Percentiles rank a stretch among this genome's conserved stretches.
These are phyloP conservation scores for Cenopis cana DNA, from an alignment of 2,888 invertebrate species.

Conservation along the genomic window DNA sequence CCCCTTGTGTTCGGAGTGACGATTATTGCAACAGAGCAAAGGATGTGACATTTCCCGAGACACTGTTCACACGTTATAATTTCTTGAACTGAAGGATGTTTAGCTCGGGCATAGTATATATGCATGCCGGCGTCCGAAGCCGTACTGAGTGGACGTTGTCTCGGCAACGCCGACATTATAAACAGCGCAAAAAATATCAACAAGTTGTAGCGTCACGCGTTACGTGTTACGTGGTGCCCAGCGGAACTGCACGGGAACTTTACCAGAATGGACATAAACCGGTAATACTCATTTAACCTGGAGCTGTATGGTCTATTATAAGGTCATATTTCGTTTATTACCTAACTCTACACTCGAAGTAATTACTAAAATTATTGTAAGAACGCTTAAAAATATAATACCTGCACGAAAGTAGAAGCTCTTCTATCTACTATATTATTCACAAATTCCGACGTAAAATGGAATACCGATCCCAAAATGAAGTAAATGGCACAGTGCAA, in stretches of 20 bases:
- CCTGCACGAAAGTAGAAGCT: background rate
- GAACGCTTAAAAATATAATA: background rate
- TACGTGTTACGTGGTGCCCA: slow-evolving; percentile 47
- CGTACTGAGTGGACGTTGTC: slow-evolving; percentile 63
- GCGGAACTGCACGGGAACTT: slow-evolving; percentile 20
- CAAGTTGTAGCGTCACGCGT: slow-evolving; percentile 60
- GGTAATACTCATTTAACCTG: background rate
- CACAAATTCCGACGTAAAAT: background rate
- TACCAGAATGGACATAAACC: background rate
- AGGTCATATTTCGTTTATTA: too few species aligned
- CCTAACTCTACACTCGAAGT: too few species aligned
- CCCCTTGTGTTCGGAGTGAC: slow-evolving; percentile 51
- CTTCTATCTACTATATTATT: background rate
- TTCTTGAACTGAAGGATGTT: slow-evolving; percentile 55
- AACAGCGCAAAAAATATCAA: slow-evolving; percentile 66
- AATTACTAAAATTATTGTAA: too few species aligned
- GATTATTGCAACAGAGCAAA: slow-evolving; percentile 57
- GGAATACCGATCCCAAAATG: background rate
- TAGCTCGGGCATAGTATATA: slow-evolving; percentile 68
- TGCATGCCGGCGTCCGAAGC: slow-evolving; percentile 63
- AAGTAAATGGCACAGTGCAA: background rate
- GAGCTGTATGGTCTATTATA: background rate
- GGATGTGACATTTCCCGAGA: slow-evolving; percentile 58
- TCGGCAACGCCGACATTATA: slow-evolving; percentile 57
- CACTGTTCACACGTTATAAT: slow-evolving; percentile 19